These are phyloP conservation scores for Corythaeola cristata DNA, from an alignment of 2,113 vertebrate genomes.

Conservation along the genomic window DNA sequence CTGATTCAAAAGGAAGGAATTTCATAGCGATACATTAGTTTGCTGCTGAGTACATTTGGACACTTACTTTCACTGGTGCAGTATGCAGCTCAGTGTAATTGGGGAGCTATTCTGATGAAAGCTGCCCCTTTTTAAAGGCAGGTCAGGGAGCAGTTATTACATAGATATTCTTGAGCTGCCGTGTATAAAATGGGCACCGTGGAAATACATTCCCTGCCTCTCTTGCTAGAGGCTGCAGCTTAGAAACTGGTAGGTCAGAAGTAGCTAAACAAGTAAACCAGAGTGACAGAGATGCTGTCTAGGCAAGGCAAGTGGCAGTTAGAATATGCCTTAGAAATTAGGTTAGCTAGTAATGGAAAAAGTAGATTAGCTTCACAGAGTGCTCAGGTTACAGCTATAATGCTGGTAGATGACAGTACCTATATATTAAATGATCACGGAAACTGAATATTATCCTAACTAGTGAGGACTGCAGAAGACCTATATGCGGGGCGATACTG, in stretches of 20 bases:
- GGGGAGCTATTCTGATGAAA: neutral
- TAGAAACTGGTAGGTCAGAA: neutral
- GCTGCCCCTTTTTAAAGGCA: neutral
- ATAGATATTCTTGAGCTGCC: neutral
- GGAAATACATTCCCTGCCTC: accelerated
- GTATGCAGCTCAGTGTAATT: neutral
- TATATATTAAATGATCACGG: neutral
- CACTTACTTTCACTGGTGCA: neutral
- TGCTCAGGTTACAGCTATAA: neutral
- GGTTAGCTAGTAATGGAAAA: neutral
- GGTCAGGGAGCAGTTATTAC: neutral
- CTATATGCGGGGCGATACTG: neutral
- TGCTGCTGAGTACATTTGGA: neutral
- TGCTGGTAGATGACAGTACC: neutral
- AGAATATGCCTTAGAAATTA: neutral
- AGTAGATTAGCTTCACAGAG: neutral
- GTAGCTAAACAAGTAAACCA: neutral
- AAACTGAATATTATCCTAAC: neutral
- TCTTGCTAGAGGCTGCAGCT: neutral
- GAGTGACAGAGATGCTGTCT: neutral
- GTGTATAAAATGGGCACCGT: neutral
- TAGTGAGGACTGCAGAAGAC: neutral
- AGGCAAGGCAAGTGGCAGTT: neutral
- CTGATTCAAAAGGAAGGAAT: neutral
- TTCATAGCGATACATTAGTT: neutral